A percentile compares a stretch with the other conserved stretches of the same genome.
phyloP scores from a whole-genome alignment of 2,113 vertebrate genomes.

The Burhinus oedicnemus region DNA sequence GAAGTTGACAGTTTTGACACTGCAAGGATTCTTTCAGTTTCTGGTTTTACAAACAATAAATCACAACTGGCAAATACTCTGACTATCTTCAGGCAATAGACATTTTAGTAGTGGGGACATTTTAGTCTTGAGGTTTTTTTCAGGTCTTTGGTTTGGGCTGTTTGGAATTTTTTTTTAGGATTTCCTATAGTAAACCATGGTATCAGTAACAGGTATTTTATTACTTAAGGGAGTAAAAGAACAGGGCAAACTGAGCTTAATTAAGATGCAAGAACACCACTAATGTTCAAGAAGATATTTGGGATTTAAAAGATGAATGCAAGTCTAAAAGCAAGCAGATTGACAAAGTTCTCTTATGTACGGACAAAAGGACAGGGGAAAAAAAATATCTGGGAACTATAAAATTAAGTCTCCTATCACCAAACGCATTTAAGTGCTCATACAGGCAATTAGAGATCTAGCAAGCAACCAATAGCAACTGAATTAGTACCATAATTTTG shows the following conservation, averaged over 20 bases:
- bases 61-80: neutral
- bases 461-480: neutral
- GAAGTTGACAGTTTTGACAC: neutral
- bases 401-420: neutral
- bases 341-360: neutral
- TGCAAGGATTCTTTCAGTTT: neutral
- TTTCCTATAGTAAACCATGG: neutral
- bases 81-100: neutral
- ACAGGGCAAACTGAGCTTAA: neutral
- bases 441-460: constrained; percentile 15
- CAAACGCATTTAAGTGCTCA: neutral
- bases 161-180: neutral
- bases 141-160: neutral
- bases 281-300: neutral
- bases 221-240: neutral
- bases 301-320: neutral
- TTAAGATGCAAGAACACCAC: neutral
- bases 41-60: neutral
- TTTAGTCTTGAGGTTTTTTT: neutral
- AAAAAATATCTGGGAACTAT: neutral
- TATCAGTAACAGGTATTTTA: neutral
- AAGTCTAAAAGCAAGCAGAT: neutral
- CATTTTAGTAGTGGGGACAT: neutral
- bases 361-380: neutral
- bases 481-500: constrained; percentile 12